These are phyloP conservation scores for Mesorhabditis belari DNA, from an alignment of 2,888 invertebrate species.

Conservation along the genomic window DNA sequence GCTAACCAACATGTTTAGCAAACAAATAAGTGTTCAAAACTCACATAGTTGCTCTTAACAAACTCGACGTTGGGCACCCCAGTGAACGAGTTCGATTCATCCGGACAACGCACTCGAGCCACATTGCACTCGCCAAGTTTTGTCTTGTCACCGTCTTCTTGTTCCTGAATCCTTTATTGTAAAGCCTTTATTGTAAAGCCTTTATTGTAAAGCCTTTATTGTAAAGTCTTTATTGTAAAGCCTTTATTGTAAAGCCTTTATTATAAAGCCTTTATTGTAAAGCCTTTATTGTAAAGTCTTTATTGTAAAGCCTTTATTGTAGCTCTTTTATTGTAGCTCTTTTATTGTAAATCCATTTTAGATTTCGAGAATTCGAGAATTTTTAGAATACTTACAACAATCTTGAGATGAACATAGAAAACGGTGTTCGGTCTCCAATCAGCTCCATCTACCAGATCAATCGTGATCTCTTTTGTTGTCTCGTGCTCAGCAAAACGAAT, in stretches of 20 bases:
- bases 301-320: too few relatives aligned
- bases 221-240: too few relatives aligned
- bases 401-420: constrained; percentile 61
- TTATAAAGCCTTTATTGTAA: too few relatives aligned
- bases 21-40: too few relatives aligned
- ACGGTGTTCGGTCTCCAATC: constrained; percentile 64
- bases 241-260: too few relatives aligned
- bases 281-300: too few relatives aligned
- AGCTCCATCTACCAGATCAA: constrained; percentile 60
- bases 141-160: constrained; percentile 15
- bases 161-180: constrained; percentile 8
- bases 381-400: constrained; percentile 32
- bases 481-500: background rate
- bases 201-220: too few relatives aligned
- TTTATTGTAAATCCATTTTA: too few relatives aligned
- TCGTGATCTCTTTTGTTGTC: constrained; percentile 40
- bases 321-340: too few relatives aligned
- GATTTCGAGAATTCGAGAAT: too few relatives aligned
- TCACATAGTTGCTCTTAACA: constrained; percentile 29
- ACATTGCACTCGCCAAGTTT: constrained; percentile 56
- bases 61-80: constrained; percentile 23
- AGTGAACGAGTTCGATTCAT: constrained; percentile 11
- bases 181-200: too few relatives aligned
- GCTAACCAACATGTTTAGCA: too few relatives aligned
- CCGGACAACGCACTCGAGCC: constrained; percentile 22